phyloP scores from a whole-genome alignment of 2,888 invertebrate species.

The Celastrina argiolus region DNA sequence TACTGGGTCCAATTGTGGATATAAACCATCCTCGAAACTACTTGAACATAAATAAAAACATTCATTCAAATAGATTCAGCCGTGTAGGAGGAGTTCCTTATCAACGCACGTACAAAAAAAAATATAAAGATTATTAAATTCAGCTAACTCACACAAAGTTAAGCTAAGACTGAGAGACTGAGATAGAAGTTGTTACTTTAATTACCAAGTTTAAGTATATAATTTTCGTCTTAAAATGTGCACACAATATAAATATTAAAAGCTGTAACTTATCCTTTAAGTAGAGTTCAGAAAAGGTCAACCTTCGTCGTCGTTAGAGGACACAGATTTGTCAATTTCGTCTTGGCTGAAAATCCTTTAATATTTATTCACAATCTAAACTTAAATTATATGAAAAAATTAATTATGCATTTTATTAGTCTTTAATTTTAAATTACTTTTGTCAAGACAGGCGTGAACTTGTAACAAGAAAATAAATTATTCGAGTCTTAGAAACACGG shows the following conservation, averaged over 20 bases:
- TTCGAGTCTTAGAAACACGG: too few species aligned
- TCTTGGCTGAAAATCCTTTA: not conserved
- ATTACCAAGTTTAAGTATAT: not conserved
- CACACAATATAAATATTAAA: conserved; percentile 15
- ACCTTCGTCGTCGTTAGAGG: not conserved
- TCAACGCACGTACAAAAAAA: too few species aligned
- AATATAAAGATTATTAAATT: too few species aligned
- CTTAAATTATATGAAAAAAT: not conserved
- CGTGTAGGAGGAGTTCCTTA: too few species aligned
- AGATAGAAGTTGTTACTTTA: not conserved
- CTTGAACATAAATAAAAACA: too few species aligned
- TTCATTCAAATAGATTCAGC: too few species aligned
- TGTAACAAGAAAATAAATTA: not conserved
- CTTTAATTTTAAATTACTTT: not conserved
- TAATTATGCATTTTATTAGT: not conserved
- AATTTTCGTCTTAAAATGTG: conserved; percentile 9
- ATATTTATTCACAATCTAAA: not conserved
- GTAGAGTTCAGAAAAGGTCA: conserved; percentile 12
- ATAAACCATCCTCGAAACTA: too few species aligned
- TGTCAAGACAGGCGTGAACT: not conserved
- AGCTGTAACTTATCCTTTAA: conserved; percentile 8
- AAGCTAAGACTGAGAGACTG: not conserved
- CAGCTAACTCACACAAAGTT: not conserved
- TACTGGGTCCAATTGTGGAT: too few species aligned
- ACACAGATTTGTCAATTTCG: conserved; percentile 7